A percentile compares a stretch with the other conserved stretches of the same genome.
Evolutionary conservation across 1,140 invertebrate genomes (phyloP).

Genomic region (Zaprionus gabonicus): DNA sequence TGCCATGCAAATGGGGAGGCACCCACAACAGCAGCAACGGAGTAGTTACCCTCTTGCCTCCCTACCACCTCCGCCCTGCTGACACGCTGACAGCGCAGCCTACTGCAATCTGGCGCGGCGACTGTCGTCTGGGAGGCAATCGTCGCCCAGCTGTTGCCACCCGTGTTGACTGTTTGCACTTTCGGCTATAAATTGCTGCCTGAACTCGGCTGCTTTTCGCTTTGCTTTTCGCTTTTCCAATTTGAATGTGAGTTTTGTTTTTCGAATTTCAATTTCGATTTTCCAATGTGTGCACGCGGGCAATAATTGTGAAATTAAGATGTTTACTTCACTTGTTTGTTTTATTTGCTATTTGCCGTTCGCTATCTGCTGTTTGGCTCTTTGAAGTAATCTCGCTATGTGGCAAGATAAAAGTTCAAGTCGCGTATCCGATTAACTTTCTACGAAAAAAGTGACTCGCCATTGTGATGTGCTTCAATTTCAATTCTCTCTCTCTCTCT

Average conservation of each 20-base stretch:
- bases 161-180: slow-evolving; percentile 80
- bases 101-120: slow-evolving; percentile 43
- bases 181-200: slow-evolving; percentile 47
- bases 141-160: slow-evolving; percentile 69
- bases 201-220: slow-evolving; percentile 31
- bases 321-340: slow-evolving; percentile 54
- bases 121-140: slow-evolving; percentile 42
- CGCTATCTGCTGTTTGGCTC: slow-evolving; percentile 1
- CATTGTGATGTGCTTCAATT: slow-evolving; percentile 49
- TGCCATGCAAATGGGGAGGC: slow-evolving; percentile 69
- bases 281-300: slow-evolving; percentile 36
- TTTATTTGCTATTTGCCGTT: slow-evolving; percentile 3
- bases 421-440: slow-evolving; percentile 58
- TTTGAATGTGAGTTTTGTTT: slow-evolving; percentile 47
- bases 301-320: slow-evolving; percentile 80
- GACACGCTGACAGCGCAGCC: slow-evolving; percentile 19
- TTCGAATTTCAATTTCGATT: slow-evolving; percentile 46
- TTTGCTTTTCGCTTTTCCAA: slow-evolving; percentile 69
- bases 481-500: slow-evolving; percentile 17
- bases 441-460: slow-evolving; percentile 33
- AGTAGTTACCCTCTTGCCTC: neutral
- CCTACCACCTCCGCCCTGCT: too few species aligned
- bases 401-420: slow-evolving; percentile 40
- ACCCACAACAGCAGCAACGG: slow-evolving; percentile 31
- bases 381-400: slow-evolving; percentile 27